Base-by-base conservation (phyloP, 92 coral and sea anemone species). In the Actinostola sp. region DNA sequence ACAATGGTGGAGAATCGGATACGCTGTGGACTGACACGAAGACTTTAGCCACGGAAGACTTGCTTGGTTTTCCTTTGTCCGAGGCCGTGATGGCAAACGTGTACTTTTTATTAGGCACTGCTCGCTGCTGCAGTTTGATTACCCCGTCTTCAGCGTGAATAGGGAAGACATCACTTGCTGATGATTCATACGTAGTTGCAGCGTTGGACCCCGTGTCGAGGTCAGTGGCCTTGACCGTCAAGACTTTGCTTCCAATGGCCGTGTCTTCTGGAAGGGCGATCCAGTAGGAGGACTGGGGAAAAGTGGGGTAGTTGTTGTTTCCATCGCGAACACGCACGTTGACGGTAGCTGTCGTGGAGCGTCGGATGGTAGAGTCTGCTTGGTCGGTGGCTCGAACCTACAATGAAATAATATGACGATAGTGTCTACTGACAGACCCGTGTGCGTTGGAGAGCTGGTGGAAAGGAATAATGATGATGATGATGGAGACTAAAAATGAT, bases 201-300 rank as follows among this genome's bases (percentile, higher is more conserved):
- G 95, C 97, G 71, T 95, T 95, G 24, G 60, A 34, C 32, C 91
- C 92, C 38, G 68, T 38, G 75, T 95, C 99, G 19, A 36, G 32
- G 71, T 95, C 99, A 8, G 67, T 71, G 26, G 99, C 90, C 43
- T 71, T 77, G 42, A 95, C 85, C 20, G 70, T 82, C 35, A 92
- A 44, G 16, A 91, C 78, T 14, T 76, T 66, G 8, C 92, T 35
- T 11, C 84, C 84, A 12, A 67, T 61, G 32, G 84, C 76, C 43
- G 94, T 69, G 38, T 75, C 87, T 44, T 77, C 84, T 16, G 88
- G 78, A 12, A 75, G 46, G 0, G 95, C 71, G 10, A 79, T 77
- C 97, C 94, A 92, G 69, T 95, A 95, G 13, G 99, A 94, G 0
- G 96, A 76, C 79, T 85, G 97, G 15, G 73, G 75, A 79, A 95